Percentiles rank a stretch among this genome's conserved stretches.
phyloP scores from a whole-genome alignment of 2,888 invertebrate species.

The Physocephala rufipes region DNA sequence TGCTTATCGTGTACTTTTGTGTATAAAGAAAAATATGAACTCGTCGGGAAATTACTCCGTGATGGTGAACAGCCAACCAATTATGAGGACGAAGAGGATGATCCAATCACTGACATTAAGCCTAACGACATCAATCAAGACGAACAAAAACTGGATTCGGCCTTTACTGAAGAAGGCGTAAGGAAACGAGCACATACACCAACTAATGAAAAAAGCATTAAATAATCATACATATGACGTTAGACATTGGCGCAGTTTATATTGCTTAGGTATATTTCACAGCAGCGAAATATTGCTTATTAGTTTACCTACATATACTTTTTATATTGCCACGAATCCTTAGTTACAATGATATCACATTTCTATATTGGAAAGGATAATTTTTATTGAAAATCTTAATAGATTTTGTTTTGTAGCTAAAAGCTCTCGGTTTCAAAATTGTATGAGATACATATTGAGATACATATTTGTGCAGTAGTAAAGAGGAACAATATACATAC shows the following conservation, averaged over 20 bases:
- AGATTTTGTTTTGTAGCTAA: slow-evolving; percentile 3
- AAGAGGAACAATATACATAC: neutral
- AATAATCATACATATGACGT: slow-evolving; percentile 42
- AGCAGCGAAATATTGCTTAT: slow-evolving; percentile 11
- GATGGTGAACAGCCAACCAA: slow-evolving; percentile 90
- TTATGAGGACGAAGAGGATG: slow-evolving; percentile 87
- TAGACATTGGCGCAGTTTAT: slow-evolving; percentile 26
- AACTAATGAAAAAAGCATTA: slow-evolving; percentile 46
- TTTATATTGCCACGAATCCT: slow-evolving; percentile 15
- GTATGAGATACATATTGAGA: neutral
- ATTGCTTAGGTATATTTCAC: slow-evolving; percentile 18
- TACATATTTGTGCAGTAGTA: slow-evolving; percentile 15
- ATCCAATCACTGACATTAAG: slow-evolving; percentile 44
- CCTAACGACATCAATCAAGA: slow-evolving; percentile 28
- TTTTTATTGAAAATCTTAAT: slow-evolving; percentile 5
- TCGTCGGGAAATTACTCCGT: slow-evolving; percentile 87
- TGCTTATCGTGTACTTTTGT: too few species aligned
- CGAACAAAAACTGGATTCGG: slow-evolving; percentile 28
- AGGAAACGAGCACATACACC: slow-evolving; percentile 49
- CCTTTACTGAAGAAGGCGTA: slow-evolving; percentile 45
- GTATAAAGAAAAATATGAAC: slow-evolving; percentile 86
- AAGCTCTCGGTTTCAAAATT: slow-evolving; percentile 4
- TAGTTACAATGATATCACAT: slow-evolving; percentile 27
- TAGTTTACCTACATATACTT: neutral
- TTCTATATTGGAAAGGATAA: slow-evolving; percentile 22